These are phyloP conservation scores for Drosophila novamexicana DNA, from an alignment of 1,140 invertebrate genomes.

Conservation along the genomic window DNA sequence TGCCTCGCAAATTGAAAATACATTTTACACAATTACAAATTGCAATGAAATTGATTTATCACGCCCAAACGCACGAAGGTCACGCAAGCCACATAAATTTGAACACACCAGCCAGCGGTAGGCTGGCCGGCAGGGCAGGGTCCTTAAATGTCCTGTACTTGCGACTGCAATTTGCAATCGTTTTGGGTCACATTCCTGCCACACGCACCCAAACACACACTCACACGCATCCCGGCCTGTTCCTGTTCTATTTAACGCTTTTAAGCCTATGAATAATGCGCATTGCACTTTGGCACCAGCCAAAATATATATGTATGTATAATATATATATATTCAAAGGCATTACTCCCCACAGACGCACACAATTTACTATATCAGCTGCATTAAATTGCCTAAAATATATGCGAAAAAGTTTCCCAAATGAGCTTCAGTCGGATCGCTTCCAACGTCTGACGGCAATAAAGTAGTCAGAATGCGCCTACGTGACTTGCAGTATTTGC, in stretches of 20 bases:
- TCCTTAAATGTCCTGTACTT: constrained; percentile 3
- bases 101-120: constrained; percentile 37
- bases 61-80: constrained; percentile 78
- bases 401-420: constrained; percentile 56
- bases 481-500: constrained; percentile 31
- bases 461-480: constrained; percentile 24
- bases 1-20: constrained; percentile 71
- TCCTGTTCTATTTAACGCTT: constrained; percentile 63
- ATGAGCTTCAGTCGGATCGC: constrained; percentile 29
- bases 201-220: constrained; percentile 16
- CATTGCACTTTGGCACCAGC: constrained; percentile 62
- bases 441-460: constrained; percentile 40
- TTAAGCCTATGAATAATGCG: constrained; percentile 73
- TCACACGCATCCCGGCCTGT: constrained; percentile 48
- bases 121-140: constrained; percentile 3
- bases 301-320: background rate
- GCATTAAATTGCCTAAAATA: constrained; percentile 78
- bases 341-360: constrained; percentile 37
- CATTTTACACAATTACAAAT: constrained; percentile 83
- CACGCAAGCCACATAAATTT: constrained; percentile 79
- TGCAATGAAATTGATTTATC: constrained; percentile 82
- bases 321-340: constrained; percentile 11
- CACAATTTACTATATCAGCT: constrained; percentile 76
- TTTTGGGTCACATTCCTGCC: constrained; percentile 46
- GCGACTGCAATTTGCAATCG: constrained; percentile 60